Evolutionary conservation across 1,140 invertebrate species (phyloP).

Genomic region (Brachionus rotundiformis): DNA sequence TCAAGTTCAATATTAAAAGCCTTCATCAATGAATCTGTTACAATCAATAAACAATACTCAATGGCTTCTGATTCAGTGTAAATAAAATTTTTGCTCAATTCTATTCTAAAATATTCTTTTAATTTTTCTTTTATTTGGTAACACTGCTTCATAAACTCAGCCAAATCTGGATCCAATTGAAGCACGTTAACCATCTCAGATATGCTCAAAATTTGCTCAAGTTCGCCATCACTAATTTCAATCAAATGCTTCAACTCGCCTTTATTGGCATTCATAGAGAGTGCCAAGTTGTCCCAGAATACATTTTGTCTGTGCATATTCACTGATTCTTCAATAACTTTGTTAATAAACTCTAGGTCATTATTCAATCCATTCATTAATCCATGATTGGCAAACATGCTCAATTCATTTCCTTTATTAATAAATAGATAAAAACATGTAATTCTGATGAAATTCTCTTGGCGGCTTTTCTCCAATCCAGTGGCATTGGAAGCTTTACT

Average conservation of each 20-base stretch:
- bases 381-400: background rate
- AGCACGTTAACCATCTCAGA: constrained; percentile 17
- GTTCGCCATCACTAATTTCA: background rate
- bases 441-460: constrained; percentile 16
- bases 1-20: background rate
- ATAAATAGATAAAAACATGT: constrained; percentile 49
- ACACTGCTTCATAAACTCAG: background rate
- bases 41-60: constrained; percentile 33
- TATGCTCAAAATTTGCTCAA: constrained; percentile 14
- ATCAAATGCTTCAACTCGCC: background rate
- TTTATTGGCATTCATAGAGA: background rate
- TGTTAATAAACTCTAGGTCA: constrained; percentile 23
- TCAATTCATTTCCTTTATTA: background rate
- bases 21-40: constrained; percentile 19
- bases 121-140: constrained; percentile 37
- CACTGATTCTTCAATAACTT: constrained; percentile 36
- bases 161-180: constrained; percentile 22
- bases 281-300: constrained; percentile 43
- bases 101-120: constrained; percentile 24
- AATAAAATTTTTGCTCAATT: constrained; percentile 4
- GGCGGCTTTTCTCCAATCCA: background rate
- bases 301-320: constrained; percentile 27
- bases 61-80: background rate
- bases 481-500: background rate
- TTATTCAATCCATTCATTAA: background rate